Evolutionary conservation across 2,888 invertebrate genomes (phyloP).

Genomic region (Auanema sp.): DNA sequence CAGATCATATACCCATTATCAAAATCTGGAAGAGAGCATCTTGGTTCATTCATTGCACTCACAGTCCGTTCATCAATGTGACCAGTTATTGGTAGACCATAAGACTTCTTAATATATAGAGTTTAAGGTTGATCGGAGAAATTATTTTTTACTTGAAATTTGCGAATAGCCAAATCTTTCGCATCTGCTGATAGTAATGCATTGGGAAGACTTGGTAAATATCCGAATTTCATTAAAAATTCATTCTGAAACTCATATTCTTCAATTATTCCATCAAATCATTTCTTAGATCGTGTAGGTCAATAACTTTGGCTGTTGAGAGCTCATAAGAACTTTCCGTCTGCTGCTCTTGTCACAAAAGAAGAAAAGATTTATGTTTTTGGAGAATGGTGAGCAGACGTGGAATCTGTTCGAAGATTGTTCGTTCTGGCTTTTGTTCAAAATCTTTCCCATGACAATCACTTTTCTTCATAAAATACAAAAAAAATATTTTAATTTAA

Average conservation of each 20-base stretch:
- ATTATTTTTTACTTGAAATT: background rate
- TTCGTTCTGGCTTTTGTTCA: no score
- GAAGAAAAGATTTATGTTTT: no score
- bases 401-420: no score
- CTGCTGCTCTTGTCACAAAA: no score
- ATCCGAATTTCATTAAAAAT: background rate
- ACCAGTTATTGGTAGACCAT: slow-evolving; percentile 11
- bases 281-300: no score
- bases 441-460: no score
- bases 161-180: background rate
- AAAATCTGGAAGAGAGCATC: slow-evolving; percentile 9
- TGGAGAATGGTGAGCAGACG: no score
- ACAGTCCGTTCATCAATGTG: slow-evolving; percentile 7
- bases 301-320: no score
- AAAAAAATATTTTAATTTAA: no score
- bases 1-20: background rate
- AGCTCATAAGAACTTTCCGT: no score
- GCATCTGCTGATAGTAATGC: background rate
- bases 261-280: no score
- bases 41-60: slow-evolving; percentile 11
- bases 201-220: background rate
- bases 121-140: background rate
- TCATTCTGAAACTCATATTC: background rate
- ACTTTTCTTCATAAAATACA: no score
- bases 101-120: slow-evolving; percentile 9